A percentile compares a stretch with the other conserved stretches of the same genome.
Evolutionary conservation across 2,113 vertebrate genomes (phyloP).

Genomic region (Alouatta palliata): DNA sequence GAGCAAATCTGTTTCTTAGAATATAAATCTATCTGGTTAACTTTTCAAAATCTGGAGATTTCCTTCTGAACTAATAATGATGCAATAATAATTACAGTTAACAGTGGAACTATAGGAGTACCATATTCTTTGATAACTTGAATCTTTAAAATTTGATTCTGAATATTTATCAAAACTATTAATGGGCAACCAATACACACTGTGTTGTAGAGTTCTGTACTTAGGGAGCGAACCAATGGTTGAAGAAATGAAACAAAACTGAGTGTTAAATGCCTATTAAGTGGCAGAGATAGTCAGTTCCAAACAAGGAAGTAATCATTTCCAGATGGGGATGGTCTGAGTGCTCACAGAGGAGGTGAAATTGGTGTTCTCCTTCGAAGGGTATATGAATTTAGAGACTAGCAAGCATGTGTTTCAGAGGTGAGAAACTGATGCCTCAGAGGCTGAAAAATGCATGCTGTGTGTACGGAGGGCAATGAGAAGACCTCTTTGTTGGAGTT

Average conservation of each 20-base stretch:
- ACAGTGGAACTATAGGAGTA: not conserved
- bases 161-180: conserved; percentile 33
- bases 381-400: not conserved
- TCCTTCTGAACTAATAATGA: conserved; percentile 34
- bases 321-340: not conserved
- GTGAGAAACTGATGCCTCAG: not conserved
- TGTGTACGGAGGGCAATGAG: not conserved
- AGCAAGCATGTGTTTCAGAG: not conserved
- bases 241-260: conserved; percentile 1
- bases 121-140: not conserved
- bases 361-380: not conserved
- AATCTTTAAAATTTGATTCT: not conserved
- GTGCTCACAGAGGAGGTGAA: not conserved
- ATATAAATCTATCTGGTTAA: conserved; percentile 36
- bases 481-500: not conserved
- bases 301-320: conserved; percentile 13
- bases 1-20: conserved; percentile 23
- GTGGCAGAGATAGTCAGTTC: not conserved
- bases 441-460: not conserved
- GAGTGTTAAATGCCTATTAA: not conserved
- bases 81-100: conserved; percentile 17
- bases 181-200: not conserved
- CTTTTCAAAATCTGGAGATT: not conserved
- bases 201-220: not conserved
- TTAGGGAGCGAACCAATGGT: not conserved